A percentile compares a stretch with the other conserved stretches of the same genome.
These are phyloP conservation scores for Diprion similis DNA, from an alignment of 1,140 invertebrate species.

Conservation along the genomic window DNA sequence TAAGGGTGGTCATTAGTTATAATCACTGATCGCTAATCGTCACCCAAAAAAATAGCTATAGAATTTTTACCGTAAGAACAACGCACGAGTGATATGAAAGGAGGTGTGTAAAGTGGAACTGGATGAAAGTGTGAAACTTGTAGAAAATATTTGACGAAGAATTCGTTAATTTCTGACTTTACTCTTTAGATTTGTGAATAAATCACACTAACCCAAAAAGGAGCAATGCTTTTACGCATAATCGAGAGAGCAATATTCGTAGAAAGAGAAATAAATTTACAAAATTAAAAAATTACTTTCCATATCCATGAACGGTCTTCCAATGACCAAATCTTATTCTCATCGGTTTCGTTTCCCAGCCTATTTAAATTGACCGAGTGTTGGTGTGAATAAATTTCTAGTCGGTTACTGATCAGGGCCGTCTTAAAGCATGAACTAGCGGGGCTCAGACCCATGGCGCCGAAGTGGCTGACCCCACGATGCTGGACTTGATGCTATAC, in stretches of 20 bases:
- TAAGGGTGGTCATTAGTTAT: neutral
- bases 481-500: no score
- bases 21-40: neutral
- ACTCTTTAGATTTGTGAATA: neutral
- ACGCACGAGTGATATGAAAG: neutral
- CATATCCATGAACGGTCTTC: no score
- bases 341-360: no score
- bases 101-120: neutral
- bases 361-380: no score
- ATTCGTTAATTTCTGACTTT: neutral
- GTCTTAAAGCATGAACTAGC: no score
- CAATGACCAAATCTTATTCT: no score
- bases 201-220: neutral
- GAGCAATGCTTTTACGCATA: neutral
- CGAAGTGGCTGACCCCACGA: no score
- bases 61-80: constrained; percentile 10
- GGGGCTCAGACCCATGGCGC: no score
- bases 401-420: no score
- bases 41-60: constrained; percentile 7
- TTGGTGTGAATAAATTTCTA: no score
- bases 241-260: neutral
- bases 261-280: no score
- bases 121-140: neutral
- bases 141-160: neutral
- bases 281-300: no score